A percentile compares a stretch with the other conserved stretches of the same genome.
phyloP scores from a whole-genome alignment of 2,797 vertebrate species.

The Sebastes wilsoni region DNA sequence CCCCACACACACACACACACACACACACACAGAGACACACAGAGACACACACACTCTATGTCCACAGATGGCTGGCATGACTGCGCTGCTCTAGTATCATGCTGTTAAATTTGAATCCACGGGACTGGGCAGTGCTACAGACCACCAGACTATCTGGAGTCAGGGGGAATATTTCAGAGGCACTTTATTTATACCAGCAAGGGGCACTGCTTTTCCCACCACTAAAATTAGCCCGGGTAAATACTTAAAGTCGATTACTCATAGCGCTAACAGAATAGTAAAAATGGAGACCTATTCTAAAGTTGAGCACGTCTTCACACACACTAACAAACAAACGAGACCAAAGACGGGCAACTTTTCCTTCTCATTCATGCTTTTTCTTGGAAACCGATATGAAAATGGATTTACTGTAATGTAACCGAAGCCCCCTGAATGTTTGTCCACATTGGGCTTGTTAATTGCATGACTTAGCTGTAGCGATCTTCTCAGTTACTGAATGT shows the following conservation, averaged over 20 bases:
- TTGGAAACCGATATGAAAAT: slow-evolving; percentile 43
- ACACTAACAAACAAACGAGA: background rate
- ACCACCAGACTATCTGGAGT: slow-evolving; percentile 97
- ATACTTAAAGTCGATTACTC: slow-evolving; percentile 80
- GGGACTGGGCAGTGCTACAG: slow-evolving; percentile 86
- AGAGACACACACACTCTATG: slow-evolving; percentile 41
- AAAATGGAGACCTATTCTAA: slow-evolving; percentile 56
- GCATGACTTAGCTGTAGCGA: slow-evolving; percentile 64
- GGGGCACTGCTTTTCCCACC: slow-evolving; percentile 81
- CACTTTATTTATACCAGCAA: slow-evolving; percentile 92
- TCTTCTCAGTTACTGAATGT: slow-evolving; percentile 65
- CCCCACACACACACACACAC: background rate
- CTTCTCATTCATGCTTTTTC: slow-evolving; percentile 25
- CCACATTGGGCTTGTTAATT: slow-evolving; percentile 71
- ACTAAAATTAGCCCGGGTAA: slow-evolving; percentile 87
- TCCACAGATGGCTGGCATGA: slow-evolving; percentile 89
- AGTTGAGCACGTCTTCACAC: slow-evolving; percentile 21
- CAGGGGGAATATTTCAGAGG: slow-evolving; percentile 93
- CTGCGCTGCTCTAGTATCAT: slow-evolving; percentile 91
- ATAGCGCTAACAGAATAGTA: slow-evolving; percentile 77
- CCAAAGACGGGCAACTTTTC: slow-evolving; percentile 1
- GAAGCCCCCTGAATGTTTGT: slow-evolving; percentile 71
- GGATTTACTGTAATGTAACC: slow-evolving; percentile 67
- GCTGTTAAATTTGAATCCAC: slow-evolving; percentile 93
- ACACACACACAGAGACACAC: background rate